Evolutionary conservation across 2,888 invertebrate species (phyloP).

Genomic region (Heliconius cydno): DNA sequence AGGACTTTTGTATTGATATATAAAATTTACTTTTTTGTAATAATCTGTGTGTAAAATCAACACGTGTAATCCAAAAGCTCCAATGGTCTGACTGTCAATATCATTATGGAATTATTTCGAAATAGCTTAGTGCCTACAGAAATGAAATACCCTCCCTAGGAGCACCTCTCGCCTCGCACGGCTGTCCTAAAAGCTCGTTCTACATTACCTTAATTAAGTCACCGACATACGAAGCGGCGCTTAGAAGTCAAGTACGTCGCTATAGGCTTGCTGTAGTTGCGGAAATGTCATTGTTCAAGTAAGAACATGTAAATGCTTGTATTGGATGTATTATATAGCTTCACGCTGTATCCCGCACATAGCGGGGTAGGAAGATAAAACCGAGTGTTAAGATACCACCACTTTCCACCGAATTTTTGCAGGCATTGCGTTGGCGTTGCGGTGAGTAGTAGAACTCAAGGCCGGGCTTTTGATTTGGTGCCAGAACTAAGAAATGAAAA

Average conservation of each 20-base stretch:
- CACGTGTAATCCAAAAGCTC: too few relatives aligned
- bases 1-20: too few relatives aligned
- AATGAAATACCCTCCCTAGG: background rate
- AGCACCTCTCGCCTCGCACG: background rate
- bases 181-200: background rate
- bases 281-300: background rate
- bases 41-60: too few relatives aligned
- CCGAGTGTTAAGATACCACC: background rate
- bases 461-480: too few relatives aligned
- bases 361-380: background rate
- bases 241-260: background rate
- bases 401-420: background rate
- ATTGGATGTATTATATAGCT: background rate
- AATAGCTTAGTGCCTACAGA: background rate
- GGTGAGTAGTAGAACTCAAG: too few relatives aligned
- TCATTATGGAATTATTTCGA: background rate
- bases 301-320: background rate
- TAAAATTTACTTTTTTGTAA: too few relatives aligned
- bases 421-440: too few relatives aligned
- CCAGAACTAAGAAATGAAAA: too few relatives aligned
- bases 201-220: slow-evolving; percentile 22
- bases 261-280: background rate
- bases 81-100: background rate
- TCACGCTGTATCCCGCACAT: background rate
- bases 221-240: background rate